Base-by-base conservation (phyloP, 92 coral and sea anemone species). In the Palythoa caribaeorum region DNA sequence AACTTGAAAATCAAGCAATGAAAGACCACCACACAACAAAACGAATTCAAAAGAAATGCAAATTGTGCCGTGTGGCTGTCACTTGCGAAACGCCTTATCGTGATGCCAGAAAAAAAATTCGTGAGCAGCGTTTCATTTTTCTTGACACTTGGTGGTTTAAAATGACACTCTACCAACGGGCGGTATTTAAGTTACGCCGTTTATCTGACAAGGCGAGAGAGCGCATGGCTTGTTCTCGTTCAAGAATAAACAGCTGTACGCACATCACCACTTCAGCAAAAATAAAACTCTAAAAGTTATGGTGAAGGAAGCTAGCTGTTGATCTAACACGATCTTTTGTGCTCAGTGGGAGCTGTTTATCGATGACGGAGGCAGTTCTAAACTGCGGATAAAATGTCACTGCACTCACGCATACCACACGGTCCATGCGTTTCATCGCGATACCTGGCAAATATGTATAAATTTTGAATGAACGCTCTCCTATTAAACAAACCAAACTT, bases 141-240 rank as follows among this genome's bases (percentile, higher is more conserved):
- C 78, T 79, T 89, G 92, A 88, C 92, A 92, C 54, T 39, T 72
- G 80, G 84, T 59, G 84, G 87, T 71, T 80, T 88, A 84, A 62
- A 79, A 72, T 73, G 90, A 90, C 92, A 85, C 83, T 88, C 87
- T 92, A 88, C 94, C 91, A 85, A 88, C 77, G 86, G 94, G 87
- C 90, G 94, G 92, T 77, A 91, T 91, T 91, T 59, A 59, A 91
- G 87, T 73, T 73, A 91, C 93, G 93, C 88, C 13, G 87, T 65
- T 91, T 90, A 91, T 91, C 60, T 76, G 87, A 90, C 93, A 80
- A 51, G 83, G 59, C 36, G 60, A 75, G 44, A 48, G 62, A 51
- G 80, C 80, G 63, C 80, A 60, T 76, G 80, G 80, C 14, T 59
- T 76, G 15, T 6, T 59, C 53, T 54, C 1, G 35, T 36, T 10